phyloP scores from a whole-genome alignment of 2,888 invertebrate species.

The Polymixis lichenea region DNA sequence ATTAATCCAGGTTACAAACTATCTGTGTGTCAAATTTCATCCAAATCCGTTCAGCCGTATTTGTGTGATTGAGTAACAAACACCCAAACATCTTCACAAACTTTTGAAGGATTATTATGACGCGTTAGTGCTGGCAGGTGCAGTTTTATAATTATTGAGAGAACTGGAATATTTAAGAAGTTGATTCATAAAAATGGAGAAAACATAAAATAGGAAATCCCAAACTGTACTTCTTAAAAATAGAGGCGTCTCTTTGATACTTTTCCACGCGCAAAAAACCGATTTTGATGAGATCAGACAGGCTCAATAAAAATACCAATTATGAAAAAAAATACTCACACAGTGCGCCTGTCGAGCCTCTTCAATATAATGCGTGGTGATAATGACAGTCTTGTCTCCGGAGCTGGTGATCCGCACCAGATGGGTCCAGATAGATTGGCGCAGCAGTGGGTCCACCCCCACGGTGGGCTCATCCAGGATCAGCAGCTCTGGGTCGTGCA shows the following conservation, averaged over 20 bases:
- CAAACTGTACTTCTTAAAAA: not conserved
- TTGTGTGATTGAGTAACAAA: too few species aligned
- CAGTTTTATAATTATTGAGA: too few species aligned
- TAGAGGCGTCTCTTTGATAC: not conserved
- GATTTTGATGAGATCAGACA: not conserved
- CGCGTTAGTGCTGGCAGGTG: too few species aligned
- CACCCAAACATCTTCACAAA: too few species aligned
- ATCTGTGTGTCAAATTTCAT: too few species aligned
- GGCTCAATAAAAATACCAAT: too few species aligned
- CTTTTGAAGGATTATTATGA: too few species aligned
- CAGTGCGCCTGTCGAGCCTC: conserved; percentile 97
- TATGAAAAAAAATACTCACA: conserved; percentile 88
- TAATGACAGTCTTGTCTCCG: conserved; percentile 97
- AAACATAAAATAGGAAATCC: not conserved
- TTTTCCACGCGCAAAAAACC: not conserved
- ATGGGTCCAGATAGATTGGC: conserved; percentile 98
- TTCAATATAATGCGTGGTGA: conserved; percentile 96
- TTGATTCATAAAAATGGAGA: not conserved
- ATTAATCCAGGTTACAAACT: too few species aligned
- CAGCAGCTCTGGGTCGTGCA: conserved; percentile 97
- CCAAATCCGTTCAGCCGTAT: too few species aligned
- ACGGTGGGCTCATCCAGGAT: conserved; percentile 98
- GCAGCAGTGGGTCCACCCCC: conserved; percentile 96
- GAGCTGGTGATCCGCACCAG: conserved; percentile 97
- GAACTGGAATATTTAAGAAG: not conserved